Evolutionary conservation across 2,888 invertebrate species (phyloP).

Genomic region (Ophion ellenae): DNA sequence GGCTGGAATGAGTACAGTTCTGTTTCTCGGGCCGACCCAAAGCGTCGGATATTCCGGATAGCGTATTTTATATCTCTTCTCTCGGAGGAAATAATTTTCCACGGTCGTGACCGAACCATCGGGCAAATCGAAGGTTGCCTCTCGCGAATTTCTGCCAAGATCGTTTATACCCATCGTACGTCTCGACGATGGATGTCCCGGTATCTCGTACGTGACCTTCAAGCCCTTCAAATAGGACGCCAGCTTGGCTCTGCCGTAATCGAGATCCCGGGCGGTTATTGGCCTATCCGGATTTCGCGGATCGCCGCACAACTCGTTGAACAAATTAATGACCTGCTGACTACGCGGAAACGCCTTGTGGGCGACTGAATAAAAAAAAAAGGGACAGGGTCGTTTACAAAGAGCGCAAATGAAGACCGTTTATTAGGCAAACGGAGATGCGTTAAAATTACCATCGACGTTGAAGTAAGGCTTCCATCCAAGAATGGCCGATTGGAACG

Average conservation of each 20-base stretch:
- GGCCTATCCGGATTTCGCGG: slow-evolving; percentile 61
- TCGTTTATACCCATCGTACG: slow-evolving; percentile 84
- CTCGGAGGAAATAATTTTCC: slow-evolving; percentile 82
- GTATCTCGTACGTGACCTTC: slow-evolving; percentile 84
- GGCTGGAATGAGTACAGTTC: slow-evolving; percentile 91
- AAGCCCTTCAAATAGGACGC: slow-evolving; percentile 83
- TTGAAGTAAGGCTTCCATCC: slow-evolving; percentile 91
- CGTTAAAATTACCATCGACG: slow-evolving; percentile 28
- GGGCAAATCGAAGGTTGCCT: slow-evolving; percentile 81
- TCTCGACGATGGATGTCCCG: slow-evolving; percentile 80
- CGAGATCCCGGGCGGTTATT: slow-evolving; percentile 72
- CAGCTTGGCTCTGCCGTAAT: slow-evolving; percentile 30
- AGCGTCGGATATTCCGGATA: slow-evolving; percentile 92
- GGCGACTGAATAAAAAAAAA: slow-evolving; percentile 85
- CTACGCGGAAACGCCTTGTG: slow-evolving; percentile 91
- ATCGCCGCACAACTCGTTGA: slow-evolving; percentile 74
- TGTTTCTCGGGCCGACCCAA: slow-evolving; percentile 90
- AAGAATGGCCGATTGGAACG: slow-evolving; percentile 96
- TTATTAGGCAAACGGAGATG: background rate
- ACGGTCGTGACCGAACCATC: slow-evolving; percentile 82
- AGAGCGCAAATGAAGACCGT: background rate
- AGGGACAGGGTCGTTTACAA: background rate
- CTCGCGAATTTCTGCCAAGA: slow-evolving; percentile 79
- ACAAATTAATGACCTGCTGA: slow-evolving; percentile 84
- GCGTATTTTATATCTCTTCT: slow-evolving; percentile 83